Percentiles rank a stretch among this genome's conserved stretches.
These are phyloP conservation scores for Myiothlypis chrysogaster DNA, from an alignment of 2,797 vertebrate genomes.

Conservation along the genomic window DNA sequence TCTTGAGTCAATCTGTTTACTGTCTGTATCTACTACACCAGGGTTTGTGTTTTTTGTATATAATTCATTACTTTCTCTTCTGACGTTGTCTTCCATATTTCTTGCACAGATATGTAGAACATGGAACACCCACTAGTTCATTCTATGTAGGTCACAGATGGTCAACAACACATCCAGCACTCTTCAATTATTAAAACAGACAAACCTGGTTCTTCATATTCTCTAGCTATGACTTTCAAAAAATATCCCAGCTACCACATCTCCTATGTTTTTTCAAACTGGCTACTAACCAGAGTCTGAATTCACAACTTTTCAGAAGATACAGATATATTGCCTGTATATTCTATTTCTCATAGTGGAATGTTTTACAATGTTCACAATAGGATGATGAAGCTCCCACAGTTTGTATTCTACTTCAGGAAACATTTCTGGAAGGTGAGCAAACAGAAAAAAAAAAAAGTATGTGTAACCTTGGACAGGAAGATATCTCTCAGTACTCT, in stretches of 20 bases:
- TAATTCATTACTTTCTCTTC: neutral
- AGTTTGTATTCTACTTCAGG: neutral
- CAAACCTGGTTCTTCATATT: neutral
- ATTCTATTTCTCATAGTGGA: neutral
- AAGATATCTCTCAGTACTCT: neutral
- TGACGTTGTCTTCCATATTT: neutral
- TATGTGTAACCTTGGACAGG: neutral
- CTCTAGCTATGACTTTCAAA: neutral
- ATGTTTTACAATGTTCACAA: neutral
- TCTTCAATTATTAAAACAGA: neutral
- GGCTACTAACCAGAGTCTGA: neutral
- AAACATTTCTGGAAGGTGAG: neutral
- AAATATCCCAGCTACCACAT: neutral
- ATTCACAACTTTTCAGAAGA: neutral
- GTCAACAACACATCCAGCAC: neutral
- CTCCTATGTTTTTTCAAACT: neutral
- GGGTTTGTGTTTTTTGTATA: neutral
- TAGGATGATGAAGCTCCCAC: neutral
- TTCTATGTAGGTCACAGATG: slow-evolving; percentile 18
- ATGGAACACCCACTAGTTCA: neutral
- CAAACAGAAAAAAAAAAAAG: neutral
- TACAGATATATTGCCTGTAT: neutral
- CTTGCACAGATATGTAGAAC: neutral
- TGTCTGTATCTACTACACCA: neutral
- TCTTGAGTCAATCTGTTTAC: slow-evolving; percentile 31